Percentiles rank a stretch among this genome's conserved stretches.
These are phyloP conservation scores for Gastrophysa polygoni DNA, from an alignment of 2,888 invertebrate genomes.

Conservation along the genomic window DNA sequence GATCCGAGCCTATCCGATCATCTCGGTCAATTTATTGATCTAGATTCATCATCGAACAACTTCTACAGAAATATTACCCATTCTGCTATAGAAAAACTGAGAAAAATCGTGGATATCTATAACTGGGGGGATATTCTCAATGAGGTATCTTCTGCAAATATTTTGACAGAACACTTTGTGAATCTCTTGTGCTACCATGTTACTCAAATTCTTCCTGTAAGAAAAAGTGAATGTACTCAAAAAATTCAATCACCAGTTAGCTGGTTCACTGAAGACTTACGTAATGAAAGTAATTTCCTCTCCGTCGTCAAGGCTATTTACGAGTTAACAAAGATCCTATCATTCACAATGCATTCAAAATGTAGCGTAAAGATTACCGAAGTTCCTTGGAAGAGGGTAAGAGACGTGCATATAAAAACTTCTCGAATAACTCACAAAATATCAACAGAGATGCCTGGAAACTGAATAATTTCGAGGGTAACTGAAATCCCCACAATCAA, in stretches of 20 bases:
- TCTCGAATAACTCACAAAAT: conserved; percentile 2
- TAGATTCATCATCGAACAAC: neutral
- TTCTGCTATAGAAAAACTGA: neutral
- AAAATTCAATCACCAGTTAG: neutral
- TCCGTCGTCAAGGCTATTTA: neutral
- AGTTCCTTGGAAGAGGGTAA: neutral
- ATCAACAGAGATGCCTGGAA: conserved; percentile 5
- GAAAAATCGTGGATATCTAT: neutral
- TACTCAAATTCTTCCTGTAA: neutral
- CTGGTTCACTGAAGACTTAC: conserved; percentile 6
- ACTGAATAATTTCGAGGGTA: conserved; percentile 3
- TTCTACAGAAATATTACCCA: neutral
- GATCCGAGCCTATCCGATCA: neutral
- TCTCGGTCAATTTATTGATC: neutral
- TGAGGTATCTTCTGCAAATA: neutral
- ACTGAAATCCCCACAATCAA: neutral
- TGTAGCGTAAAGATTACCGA: neutral
- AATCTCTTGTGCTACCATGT: neutral
- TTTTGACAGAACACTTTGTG: neutral
- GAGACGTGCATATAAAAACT: neutral
- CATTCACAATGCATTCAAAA: conserved; percentile 1
- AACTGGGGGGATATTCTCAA: neutral
- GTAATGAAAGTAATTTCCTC: neutral
- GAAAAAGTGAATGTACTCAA: neutral
- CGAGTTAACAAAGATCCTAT: conserved; percentile 4